phyloP scores from a whole-genome alignment of 1,140 invertebrate genomes.

The Aradophagus sp. region DNA sequence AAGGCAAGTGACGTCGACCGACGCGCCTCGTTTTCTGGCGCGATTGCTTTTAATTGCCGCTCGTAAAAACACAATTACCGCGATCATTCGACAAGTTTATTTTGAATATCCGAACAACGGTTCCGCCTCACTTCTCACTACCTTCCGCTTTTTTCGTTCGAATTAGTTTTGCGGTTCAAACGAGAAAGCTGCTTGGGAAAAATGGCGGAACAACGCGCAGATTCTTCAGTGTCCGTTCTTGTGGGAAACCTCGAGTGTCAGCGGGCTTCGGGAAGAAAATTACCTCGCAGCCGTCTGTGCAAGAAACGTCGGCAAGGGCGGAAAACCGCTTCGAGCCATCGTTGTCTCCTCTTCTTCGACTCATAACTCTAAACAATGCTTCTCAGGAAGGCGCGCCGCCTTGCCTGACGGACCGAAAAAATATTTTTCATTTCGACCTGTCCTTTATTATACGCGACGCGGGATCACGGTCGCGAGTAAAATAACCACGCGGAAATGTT shows the following conservation, averaged over 20 bases:
- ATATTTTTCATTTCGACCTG: slow-evolving; percentile 17
- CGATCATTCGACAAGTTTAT: no score
- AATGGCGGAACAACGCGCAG: slow-evolving; percentile 37
- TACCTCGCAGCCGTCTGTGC: slow-evolving; percentile 33
- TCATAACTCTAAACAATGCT: slow-evolving; percentile 42
- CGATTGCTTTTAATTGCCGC: slow-evolving; percentile 39
- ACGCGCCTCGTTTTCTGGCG: slow-evolving; percentile 3
- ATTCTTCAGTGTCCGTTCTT: slow-evolving; percentile 31
- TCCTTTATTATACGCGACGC: slow-evolving; percentile 22
- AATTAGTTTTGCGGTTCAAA: no score
- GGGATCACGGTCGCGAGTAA: slow-evolving; percentile 3
- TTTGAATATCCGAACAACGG: slow-evolving; percentile 23
- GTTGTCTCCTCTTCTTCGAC: slow-evolving; percentile 28
- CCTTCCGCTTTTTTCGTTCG: no score
- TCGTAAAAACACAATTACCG: no score
- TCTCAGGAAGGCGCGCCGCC: no score
- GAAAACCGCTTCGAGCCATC: slow-evolving; percentile 35
- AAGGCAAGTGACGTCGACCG: slow-evolving; percentile 24
- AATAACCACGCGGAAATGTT: slow-evolving; percentile 19
- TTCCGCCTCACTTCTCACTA: no score
- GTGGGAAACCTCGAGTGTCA: slow-evolving; percentile 35
- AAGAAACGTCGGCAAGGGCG: slow-evolving; percentile 20
- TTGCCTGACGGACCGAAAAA: slow-evolving; percentile 31
- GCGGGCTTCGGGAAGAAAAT: slow-evolving; percentile 37
- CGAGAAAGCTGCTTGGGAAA: slow-evolving; percentile 28